Base-by-base conservation (phyloP, 2,797 vertebrate genomes). In the Emydoidea blandingii region DNA sequence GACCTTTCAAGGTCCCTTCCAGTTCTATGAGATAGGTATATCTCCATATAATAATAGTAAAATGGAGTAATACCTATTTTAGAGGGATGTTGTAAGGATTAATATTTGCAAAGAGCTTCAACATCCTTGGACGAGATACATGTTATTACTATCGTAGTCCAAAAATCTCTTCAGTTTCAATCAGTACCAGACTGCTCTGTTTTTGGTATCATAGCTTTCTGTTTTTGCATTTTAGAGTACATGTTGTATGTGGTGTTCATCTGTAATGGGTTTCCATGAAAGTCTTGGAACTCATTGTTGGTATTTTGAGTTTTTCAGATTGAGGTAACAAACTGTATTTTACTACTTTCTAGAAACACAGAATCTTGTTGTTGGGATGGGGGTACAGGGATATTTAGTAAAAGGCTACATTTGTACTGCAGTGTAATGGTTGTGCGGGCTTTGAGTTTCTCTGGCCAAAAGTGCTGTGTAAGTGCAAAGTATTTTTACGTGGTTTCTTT, bases 201-300 rank as follows among this genome's bases (percentile, higher is more conserved):
- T 59, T 59, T 29, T 59, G 25, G 57, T 29, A 5, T 31, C 27
- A 59, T 31, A 12, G 57, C 57, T 62, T 62, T 62, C 8, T 62
- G 29, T 15, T 62, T 62, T 62, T 62, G 12, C 15, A 62, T 34
- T 62, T 34, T 62, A 62, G 7, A 34, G 31, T 62, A 18, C 31
- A 10, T 56, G 21, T 34, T n/a, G 62, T n/a, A 19, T 53, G 27
- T 18, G 0, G 49, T 80, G 31, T 50, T 31, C 4, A 0, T 23
- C 6, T 72, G 21, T 27, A 0, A 0, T 1, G 5, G 47, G 56
- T 74, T 62, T 65, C n/a, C 56, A 2, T 57, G 50, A 10, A 25
- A 2, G 4, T 3, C 49, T 49, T 57, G 31, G 74, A 18, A 2
- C 5, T 11, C 2, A n/a, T 56, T 79, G 37, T 9, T 50, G 0